Conservation (phyloP, 37 sponge, comb jelly and placozoan genomes). For the Hormiphora californensis region DNA sequence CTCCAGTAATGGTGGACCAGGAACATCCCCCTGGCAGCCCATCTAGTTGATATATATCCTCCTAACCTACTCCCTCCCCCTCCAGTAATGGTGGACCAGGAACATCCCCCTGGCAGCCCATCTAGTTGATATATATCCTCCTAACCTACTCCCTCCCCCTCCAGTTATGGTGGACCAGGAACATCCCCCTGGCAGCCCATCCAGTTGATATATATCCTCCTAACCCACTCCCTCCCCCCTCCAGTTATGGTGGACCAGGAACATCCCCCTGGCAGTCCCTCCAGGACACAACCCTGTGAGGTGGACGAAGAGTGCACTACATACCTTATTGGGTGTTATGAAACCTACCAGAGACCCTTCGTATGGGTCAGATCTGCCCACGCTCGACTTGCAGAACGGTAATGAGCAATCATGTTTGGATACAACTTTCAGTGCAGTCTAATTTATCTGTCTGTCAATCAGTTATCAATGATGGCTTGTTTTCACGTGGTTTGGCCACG, state of each 20-base stretch:
- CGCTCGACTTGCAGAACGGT: background rate
- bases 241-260: constrained; percentile 18
- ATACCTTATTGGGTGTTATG: constrained; percentile 6
- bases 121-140: too few species aligned
- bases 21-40: too few species aligned
- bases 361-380: constrained; percentile 21
- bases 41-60: too few species aligned
- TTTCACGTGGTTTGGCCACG: too few species aligned
- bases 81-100: too few species aligned
- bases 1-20: too few species aligned
- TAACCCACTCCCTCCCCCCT: background rate
- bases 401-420: too few species aligned
- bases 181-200: constrained; percentile 7
- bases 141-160: background rate
- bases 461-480: too few species aligned
- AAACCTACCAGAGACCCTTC: background rate
- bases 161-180: constrained; percentile 18
- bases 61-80: too few species aligned
- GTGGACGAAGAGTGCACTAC: constrained; percentile 11
- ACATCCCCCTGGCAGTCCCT: constrained; percentile 13
- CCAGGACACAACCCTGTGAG: background rate
- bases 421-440: too few species aligned
- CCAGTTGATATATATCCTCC: background rate
- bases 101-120: too few species aligned
- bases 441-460: too few species aligned